Evolutionary conservation across 2,888 invertebrate species (phyloP).

Genomic region (Acholoe squamosa): DNA sequence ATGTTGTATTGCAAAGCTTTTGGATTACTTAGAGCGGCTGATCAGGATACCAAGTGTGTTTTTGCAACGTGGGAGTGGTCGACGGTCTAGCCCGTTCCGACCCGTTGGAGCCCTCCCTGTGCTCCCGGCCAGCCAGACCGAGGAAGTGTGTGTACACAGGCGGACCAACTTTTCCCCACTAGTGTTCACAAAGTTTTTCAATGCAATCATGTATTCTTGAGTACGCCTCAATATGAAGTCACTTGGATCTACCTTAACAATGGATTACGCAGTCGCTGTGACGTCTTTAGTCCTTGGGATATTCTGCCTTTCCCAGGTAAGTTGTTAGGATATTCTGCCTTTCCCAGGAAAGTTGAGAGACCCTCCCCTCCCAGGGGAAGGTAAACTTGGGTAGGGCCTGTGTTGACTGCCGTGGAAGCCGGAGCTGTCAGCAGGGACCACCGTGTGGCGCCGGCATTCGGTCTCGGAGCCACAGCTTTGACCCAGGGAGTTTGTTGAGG

Average conservation of each 20-base stretch:
- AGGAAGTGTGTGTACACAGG: not conserved
- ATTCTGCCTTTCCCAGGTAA: constrained; percentile 31
- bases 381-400: not conserved
- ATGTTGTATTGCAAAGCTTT: not conserved
- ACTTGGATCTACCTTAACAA: constrained; percentile 21
- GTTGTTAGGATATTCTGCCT: not conserved
- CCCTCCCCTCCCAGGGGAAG: not conserved
- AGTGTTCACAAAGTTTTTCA: constrained; percentile 33
- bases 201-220: not conserved
- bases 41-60: not conserved
- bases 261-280: constrained; percentile 25
- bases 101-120: constrained; percentile 26
- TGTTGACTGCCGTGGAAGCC: not conserved
- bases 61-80: constrained; percentile 45
- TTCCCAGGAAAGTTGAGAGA: not conserved
- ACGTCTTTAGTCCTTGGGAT: constrained; percentile 35
- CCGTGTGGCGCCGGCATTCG: not conserved
- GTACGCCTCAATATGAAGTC: not conserved
- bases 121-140: not conserved
- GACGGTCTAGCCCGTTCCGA: constrained; percentile 46
- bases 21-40: constrained; percentile 25
- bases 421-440: not conserved
- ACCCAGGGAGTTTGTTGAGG: too few species aligned
- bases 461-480: not conserved
- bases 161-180: not conserved